Evolutionary conservation across 2,888 invertebrate species (phyloP).

Genomic region (Tanypteryx hageni): DNA sequence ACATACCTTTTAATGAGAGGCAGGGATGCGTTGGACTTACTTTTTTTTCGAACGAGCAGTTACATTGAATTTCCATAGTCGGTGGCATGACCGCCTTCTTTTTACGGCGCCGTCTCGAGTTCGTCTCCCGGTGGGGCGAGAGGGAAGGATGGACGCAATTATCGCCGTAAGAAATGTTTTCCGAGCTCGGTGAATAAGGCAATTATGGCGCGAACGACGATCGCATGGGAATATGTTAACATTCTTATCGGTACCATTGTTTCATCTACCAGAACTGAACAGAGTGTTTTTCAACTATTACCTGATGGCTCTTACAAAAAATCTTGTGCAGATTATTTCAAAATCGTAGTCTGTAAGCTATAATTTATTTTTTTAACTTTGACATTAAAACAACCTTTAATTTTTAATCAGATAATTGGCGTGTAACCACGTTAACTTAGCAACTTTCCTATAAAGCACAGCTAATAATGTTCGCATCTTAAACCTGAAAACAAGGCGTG

Average conservation of each 20-base stretch:
- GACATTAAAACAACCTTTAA: too few species aligned
- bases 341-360: too few species aligned
- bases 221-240: background rate
- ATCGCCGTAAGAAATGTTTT: background rate
- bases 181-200: background rate
- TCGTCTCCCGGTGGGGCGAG: background rate
- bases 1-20: constrained; percentile 1
- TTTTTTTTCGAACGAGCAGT: background rate
- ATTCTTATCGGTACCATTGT: background rate
- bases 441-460: too few species aligned
- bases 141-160: background rate
- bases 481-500: too few species aligned
- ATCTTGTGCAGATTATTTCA: too few species aligned
- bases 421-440: too few species aligned
- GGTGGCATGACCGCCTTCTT: background rate
- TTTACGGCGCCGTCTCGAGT: background rate
- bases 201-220: background rate
- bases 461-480: too few species aligned
- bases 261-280: background rate
- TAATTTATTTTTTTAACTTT: too few species aligned
- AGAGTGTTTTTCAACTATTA: background rate
- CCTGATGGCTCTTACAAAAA: background rate
- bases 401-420: too few species aligned
- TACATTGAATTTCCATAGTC: constrained; percentile 18
- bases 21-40: background rate